Percentiles rank a stretch among this genome's conserved stretches.
Evolutionary conservation across 2,113 vertebrate species (phyloP).

Genomic region (Myiagra hebetior): DNA sequence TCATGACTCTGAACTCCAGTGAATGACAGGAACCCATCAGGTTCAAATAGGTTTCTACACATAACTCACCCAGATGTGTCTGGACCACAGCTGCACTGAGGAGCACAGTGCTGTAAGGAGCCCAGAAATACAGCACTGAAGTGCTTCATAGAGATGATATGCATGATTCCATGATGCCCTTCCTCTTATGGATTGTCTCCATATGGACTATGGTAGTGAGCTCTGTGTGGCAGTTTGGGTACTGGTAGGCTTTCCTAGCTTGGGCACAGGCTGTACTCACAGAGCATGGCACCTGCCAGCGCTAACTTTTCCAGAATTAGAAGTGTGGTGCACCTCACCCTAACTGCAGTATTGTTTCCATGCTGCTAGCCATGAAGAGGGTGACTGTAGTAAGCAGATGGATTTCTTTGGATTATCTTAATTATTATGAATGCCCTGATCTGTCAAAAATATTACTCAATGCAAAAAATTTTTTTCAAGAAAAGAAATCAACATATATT

Average conservation of each 20-base stretch:
- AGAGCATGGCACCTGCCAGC: neutral
- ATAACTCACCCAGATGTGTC: neutral
- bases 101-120: neutral
- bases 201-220: neutral
- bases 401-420: neutral
- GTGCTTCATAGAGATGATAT: neutral
- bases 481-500: neutral
- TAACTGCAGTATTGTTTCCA: neutral
- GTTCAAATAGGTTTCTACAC: neutral
- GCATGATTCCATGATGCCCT: neutral
- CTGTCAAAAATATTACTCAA: neutral
- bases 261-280: accelerated
- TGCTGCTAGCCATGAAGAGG: neutral
- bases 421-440: neutral
- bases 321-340: neutral
- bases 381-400: neutral
- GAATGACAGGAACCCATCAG: neutral
- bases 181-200: neutral
- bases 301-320: neutral
- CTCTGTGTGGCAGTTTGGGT: neutral
- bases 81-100: neutral
- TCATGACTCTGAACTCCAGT: neutral
- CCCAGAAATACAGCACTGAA: neutral
- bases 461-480: neutral
- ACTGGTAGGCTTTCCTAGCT: neutral